Evolutionary conservation across 2,113 vertebrate genomes (phyloP), one percentile per base, ranked within the genome.

Genomic region (Megaceryle torquata): DNA sequence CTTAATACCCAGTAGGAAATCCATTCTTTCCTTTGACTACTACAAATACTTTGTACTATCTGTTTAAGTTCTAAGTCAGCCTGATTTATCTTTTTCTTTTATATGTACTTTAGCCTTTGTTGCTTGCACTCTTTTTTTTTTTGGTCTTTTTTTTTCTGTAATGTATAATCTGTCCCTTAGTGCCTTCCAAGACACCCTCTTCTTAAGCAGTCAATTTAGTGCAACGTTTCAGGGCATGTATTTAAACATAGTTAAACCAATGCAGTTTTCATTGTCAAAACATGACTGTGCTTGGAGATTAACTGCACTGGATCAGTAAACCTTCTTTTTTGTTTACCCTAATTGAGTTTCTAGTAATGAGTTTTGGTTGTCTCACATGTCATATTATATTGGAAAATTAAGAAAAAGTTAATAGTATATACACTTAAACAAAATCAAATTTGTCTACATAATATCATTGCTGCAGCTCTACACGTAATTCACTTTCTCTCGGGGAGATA

Each of bases 1-100:
- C 59, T 60, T 87, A 28, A 33, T 64, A 69, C 8, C 39, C n/a
- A 54, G 7, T 24, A 48, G 37, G 37, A 13, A 78, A 63, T 69
- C 35, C 25, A 0, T 74, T 84, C 24, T 69, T 87, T 10, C 6
- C 1, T 89, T 13, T 2, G 1, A 0, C 24, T 68, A 4, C 16
- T 56, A 3, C 14, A 35, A 19, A 46, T 78, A 33, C 3, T 85
- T 78, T 43, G 44, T 88, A 13, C 20, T 70, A 65, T 9, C 54
- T 65, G 4, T 70, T 57, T 67, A 70, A 10, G 14, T 90, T 78
- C 22, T 35, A 19, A 69, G 26, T 85, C 37, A 78, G 14, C 46
- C 15, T 80, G 18, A 33, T 35, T 1, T 0, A 5, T 81, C 6
- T 35, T 56, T 6, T 16, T 39, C 67, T 67, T 39, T 37, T 13